Evolutionary conservation across 1,140 invertebrate genomes (phyloP).

Genomic region (Pogonomyrmex californicus): DNA sequence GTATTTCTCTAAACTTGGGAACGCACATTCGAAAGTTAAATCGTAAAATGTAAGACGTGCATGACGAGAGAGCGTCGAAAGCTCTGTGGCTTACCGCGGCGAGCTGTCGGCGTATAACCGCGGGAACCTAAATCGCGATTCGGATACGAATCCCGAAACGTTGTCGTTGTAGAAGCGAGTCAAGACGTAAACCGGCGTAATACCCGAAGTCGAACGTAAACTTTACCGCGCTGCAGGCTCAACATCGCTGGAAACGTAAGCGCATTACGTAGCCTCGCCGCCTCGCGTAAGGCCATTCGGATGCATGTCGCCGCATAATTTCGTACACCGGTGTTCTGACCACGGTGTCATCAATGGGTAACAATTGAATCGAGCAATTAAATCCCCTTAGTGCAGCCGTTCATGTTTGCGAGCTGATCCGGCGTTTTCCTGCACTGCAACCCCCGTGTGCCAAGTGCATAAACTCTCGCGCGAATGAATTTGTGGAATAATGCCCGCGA

Average conservation of each 20-base stretch:
- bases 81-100: background rate
- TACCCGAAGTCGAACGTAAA: conserved; percentile 52
- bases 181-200: conserved; percentile 45
- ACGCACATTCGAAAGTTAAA: background rate
- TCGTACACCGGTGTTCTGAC: conserved; percentile 58
- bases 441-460: conserved; percentile 17
- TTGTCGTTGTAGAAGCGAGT: conserved; percentile 10
- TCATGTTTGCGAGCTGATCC: conserved; percentile 48
- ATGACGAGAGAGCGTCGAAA: background rate
- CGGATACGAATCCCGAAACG: conserved; percentile 12
- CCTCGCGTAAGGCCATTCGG: conserved; percentile 43
- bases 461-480: conserved; percentile 25
- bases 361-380: conserved; percentile 62
- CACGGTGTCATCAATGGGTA: conserved; percentile 46
- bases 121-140: conserved; percentile 42
- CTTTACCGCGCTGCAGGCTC: conserved; percentile 40
- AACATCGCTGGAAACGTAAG: conserved; percentile 47
- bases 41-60: background rate
- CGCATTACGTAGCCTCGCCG: conserved; percentile 38
- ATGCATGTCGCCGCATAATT: conserved; percentile 59
- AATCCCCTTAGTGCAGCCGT: conserved; percentile 49
- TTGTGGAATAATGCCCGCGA: conserved; percentile 20
- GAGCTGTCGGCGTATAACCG: conserved; percentile 2
- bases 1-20: background rate
- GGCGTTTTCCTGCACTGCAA: conserved; percentile 28